Evolutionary conservation across 2,113 vertebrate species (phyloP).

Genomic region (Paratilapia polleni): DNA sequence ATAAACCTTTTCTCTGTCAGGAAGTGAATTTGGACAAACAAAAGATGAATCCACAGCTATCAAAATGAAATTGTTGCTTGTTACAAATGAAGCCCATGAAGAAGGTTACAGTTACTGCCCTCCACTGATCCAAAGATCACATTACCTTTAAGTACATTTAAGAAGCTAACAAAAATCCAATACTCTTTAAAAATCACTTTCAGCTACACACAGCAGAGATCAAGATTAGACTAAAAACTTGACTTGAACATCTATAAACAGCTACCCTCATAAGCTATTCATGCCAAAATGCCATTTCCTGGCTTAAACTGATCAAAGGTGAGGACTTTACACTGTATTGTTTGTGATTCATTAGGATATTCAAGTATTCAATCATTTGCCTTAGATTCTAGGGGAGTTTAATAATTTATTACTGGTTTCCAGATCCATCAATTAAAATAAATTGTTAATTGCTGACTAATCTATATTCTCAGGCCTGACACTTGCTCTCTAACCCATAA

Average conservation of each 20-base stretch:
- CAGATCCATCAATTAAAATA: neutral
- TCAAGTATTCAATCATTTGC: neutral
- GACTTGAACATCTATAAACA: neutral
- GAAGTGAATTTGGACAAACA: neutral
- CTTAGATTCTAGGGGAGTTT: neutral
- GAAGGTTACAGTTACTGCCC: neutral
- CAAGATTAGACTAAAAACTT: fast-evolving
- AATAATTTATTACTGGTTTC: neutral
- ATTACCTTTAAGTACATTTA: neutral
- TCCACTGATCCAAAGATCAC: neutral
- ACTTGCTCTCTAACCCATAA: neutral
- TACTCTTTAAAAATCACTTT: neutral
- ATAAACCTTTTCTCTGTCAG: constrained; percentile 15
- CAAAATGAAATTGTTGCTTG: neutral
- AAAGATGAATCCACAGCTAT: neutral
- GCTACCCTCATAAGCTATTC: too few relatives aligned
- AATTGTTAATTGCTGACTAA: neutral
- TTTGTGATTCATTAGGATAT: neutral
- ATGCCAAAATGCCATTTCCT: neutral
- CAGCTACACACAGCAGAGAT: neutral
- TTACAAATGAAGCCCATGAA: constrained; percentile 4
- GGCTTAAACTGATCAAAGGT: neutral
- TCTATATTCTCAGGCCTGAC: neutral
- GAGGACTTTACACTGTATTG: neutral
- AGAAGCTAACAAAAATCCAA: neutral